A percentile compares a stretch with the other conserved stretches of the same genome.
phyloP scores from a whole-genome alignment of 2,888 invertebrate species.

The Synergus japonicus region DNA sequence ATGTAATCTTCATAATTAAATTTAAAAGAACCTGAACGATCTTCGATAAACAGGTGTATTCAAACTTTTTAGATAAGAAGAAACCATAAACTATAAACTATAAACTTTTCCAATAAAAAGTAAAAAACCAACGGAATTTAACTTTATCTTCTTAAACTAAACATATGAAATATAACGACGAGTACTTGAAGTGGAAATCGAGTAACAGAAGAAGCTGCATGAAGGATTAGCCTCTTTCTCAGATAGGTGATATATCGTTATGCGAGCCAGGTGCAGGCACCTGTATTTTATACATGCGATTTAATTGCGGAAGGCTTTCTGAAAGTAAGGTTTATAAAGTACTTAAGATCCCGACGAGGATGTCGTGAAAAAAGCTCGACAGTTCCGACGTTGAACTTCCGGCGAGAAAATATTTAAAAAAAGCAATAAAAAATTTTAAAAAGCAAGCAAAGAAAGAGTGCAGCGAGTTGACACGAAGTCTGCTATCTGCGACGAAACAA shows the following conservation, averaged over 20 bases:
- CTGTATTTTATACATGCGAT: conserved; percentile 20
- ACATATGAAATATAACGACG: conserved; percentile 19
- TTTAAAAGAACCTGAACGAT: too few relatives aligned
- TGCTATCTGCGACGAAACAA: conserved; percentile 36
- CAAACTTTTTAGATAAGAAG: too few relatives aligned
- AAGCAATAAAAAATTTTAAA: background rate
- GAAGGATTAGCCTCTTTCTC: conserved; percentile 28
- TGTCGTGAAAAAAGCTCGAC: conserved; percentile 21
- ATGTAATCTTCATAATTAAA: too few relatives aligned
- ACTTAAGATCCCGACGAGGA: conserved; percentile 34
- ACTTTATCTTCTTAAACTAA: conserved; percentile 15
- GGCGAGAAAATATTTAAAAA: conserved; percentile 12
- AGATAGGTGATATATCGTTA: conserved; percentile 36
- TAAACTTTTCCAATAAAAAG: background rate
- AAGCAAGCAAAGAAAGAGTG: background rate
- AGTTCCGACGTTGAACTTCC: conserved; percentile 25
- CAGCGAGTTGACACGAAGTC: conserved; percentile 35
- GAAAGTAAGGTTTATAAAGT: conserved; percentile 37
- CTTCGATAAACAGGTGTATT: too few relatives aligned
- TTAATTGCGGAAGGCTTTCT: conserved; percentile 38
- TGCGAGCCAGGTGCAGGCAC: conserved; percentile 35
- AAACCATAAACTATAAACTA: too few relatives aligned
- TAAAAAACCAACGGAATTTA: background rate
- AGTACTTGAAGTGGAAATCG: conserved; percentile 18
- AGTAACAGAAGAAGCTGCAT: conserved; percentile 31